Evolutionary conservation across 2,888 invertebrate genomes (phyloP), one percentile per base, ranked within the genome.

Genomic region (Heliothis peltigera): DNA sequence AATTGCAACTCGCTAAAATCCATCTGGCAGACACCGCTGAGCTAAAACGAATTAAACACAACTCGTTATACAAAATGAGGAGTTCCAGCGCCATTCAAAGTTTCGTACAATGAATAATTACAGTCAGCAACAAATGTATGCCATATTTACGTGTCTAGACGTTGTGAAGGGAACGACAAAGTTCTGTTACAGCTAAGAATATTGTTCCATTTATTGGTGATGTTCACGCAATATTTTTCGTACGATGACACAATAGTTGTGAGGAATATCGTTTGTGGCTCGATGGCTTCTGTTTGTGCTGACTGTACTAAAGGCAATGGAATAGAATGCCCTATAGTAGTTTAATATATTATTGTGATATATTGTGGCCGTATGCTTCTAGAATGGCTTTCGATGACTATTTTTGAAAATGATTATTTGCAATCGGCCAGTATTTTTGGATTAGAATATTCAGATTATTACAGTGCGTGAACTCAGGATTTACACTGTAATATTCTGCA

Each of bases 141-240:
- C 56, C 63, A 82, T 78, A 79, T 82, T 87, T 84, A 84, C 93
- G 87, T 92, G 91, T 86, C 88, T 87, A 88, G 84, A 81, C 80
- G 87, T 89, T 84, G 74, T 80, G 73, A 80, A 83, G 74, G 76
- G 62, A 70, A 76, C 84, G 88, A 88, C 86, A 85, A 87, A 87
- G 77, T 86, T 86, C 75, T 71, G 78, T 81, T 81, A 82, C 71
- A 70, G 76, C 86, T 84, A 85, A 87, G 81, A 79, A 66, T 81
- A 82, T 82, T 80, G 79, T 78, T 67, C 70, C 84, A 86, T 92
- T 92, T 92, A 92, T 91, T 84, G 81, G 77, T 66, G 69, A 72
- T 70, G 74, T 75, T 77, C 92, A 90, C 90, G 91, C 87, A 87
- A 81, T 72, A 70, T 70, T 72, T 71, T 79, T 82, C 64, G 48